Evolutionary conservation across 2,797 vertebrate species (phyloP), one percentile per base, ranked within the genome.

Genomic region (Calcarius lapponicus): DNA sequence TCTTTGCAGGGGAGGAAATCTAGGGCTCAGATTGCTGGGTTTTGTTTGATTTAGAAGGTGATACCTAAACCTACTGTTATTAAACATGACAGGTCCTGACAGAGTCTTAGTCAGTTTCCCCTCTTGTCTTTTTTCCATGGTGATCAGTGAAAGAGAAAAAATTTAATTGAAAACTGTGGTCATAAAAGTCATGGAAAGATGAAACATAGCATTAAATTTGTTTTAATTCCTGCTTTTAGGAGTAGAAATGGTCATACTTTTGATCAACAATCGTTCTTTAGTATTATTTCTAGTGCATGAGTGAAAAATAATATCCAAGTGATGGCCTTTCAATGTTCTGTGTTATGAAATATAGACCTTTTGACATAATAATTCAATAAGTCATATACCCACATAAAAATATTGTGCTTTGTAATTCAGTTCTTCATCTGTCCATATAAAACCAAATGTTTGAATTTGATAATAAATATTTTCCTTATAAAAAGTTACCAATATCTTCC

Each of bases 21-120:
- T 36, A 64, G 50, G 22, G 29, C 76, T 94, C 47, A 65, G 7
- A 71, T 11, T 51, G 13, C 21, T 81, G 62, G 26, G 25, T 53
- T 90, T 51, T 69, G 8, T 74, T 80, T 95, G 85, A 86, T 91
- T 95, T 90, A 83, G 73, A 61, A 74, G 31, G 62, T 1, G 2
- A 79, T 62, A 51, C 8, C 40, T 65, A 78, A 90, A 94, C 54
- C n/a, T 38, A 18, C 6, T 51, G 20, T 69, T 90, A 79, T 88
- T 90, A 93, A 84, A 96, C 12, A 45, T 91, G 93, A 83, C 75
- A 66, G 32, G 61, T 38, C 48, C 45, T 89, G 86, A 93, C 73
- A 90, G 40, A 84, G 48, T 43, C 67, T 85, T 93, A 92, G 80
- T 86, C 71, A 72, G 45, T 69, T 95, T 80, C 8, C 5, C 9